Evolutionary conservation across 2,888 invertebrate species (phyloP).

Genomic region (Allacma fusca): DNA sequence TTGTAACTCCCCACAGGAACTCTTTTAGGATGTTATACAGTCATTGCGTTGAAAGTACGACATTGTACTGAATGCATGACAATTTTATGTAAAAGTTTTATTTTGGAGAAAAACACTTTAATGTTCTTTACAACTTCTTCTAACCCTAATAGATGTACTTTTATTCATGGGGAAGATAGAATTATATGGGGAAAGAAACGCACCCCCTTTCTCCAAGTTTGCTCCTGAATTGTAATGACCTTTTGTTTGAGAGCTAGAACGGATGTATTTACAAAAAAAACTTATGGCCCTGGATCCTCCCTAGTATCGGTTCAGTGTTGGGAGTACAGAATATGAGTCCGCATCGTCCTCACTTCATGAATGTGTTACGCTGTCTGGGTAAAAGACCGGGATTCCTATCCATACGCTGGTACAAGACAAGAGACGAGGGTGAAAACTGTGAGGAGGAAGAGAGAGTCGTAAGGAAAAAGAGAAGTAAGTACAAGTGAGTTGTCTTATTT

Average conservation of each 20-base stretch:
- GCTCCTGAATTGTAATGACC: not conserved
- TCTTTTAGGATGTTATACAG: too few species aligned
- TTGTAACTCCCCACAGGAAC: too few species aligned
- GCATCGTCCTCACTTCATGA: conserved; percentile 8
- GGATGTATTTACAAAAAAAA: too few species aligned
- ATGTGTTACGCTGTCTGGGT: not conserved
- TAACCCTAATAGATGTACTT: not conserved
- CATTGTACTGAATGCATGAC: too few species aligned
- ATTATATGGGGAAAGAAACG: not conserved
- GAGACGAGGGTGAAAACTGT: not conserved
- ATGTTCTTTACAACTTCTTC: not conserved
- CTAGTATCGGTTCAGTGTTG: not conserved
- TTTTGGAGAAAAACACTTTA: too few species aligned
- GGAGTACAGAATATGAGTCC: not conserved
- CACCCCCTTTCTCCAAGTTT: not conserved
- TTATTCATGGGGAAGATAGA: conserved; percentile 9
- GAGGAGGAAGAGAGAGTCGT: not conserved
- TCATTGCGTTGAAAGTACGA: too few species aligned
- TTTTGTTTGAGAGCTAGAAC: not conserved
- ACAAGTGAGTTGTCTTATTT: conserved; percentile 8
- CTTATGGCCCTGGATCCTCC: too few species aligned
- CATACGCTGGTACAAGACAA: not conserved
- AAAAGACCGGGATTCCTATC: not conserved
- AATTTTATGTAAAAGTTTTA: too few species aligned
- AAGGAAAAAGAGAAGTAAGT: not conserved